A percentile compares a stretch with the other conserved stretches of the same genome.
These are phyloP conservation scores for Habropoda laboriosa DNA, from an alignment of 1,140 invertebrate genomes.

Conservation along the genomic window DNA sequence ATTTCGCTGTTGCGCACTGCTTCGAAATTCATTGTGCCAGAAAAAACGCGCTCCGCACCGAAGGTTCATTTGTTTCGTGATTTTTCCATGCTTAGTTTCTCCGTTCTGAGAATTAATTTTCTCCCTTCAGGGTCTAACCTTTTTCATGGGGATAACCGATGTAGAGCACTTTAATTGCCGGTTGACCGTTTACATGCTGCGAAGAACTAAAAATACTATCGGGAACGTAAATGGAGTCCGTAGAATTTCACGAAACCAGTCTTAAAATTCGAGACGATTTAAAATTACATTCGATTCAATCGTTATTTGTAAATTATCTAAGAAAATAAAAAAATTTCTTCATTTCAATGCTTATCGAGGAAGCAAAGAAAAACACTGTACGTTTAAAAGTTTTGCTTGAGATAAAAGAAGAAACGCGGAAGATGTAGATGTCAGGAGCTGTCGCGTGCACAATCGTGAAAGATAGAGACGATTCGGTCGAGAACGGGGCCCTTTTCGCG, in stretches of 20 bases:
- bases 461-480: constrained; percentile 47
- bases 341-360: no score
- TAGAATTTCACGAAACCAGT: background rate
- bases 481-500: constrained; percentile 31
- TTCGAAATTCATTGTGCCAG: constrained; percentile 22
- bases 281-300: no score
- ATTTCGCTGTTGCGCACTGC: constrained; percentile 44
- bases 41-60: constrained; percentile 3
- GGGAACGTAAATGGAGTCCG: background rate
- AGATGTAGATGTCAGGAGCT: constrained; percentile 33
- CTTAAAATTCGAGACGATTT: background rate
- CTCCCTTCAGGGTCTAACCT: background rate
- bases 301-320: no score
- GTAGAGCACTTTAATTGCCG: background rate
- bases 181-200: background rate
- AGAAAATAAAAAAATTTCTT: no score
- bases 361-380: no score
- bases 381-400: constrained; percentile 5
- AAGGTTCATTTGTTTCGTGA: constrained; percentile 27
- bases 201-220: background rate
- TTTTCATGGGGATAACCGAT: background rate
- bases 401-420: background rate
- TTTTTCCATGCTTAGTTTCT: background rate
- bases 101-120: constrained; percentile 2
- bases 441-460: constrained; percentile 46